phyloP scores from a whole-genome alignment of 2,797 vertebrate genomes.

The Otolemur crassicaudatus region DNA sequence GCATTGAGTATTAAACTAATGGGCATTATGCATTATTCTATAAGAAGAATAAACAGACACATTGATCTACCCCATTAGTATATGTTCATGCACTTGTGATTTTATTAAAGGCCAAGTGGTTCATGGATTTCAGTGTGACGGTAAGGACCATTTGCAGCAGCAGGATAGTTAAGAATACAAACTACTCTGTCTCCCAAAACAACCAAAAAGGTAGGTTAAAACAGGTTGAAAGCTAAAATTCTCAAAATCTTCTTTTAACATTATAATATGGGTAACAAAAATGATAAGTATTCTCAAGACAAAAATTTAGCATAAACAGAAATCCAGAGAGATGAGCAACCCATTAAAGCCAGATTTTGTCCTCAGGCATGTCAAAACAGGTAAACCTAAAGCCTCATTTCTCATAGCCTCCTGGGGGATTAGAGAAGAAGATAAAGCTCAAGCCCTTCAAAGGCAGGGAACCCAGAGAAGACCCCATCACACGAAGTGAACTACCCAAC shows the following conservation, averaged over 20 bases:
- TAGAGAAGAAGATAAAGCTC: not conserved
- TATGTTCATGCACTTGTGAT: not conserved
- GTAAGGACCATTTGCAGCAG: slow-evolving; percentile 22
- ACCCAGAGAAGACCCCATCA: not conserved
- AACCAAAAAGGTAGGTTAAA: not conserved
- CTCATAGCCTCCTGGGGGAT: not conserved
- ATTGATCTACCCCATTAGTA: not conserved
- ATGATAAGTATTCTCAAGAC: not conserved
- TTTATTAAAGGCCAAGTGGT: slow-evolving; percentile 3
- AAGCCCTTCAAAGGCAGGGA: not conserved
- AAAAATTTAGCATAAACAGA: slow-evolving; percentile 39
- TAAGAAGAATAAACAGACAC: slow-evolving; percentile 40
- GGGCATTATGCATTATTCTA: not conserved
- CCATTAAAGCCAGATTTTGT: not conserved
- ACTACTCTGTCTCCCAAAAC: not conserved
- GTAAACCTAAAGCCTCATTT: not conserved
- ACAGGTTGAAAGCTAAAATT: not conserved
- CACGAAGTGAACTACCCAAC: not conserved
- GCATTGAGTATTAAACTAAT: slow-evolving; percentile 2
- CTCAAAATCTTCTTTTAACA: slow-evolving; percentile 11
- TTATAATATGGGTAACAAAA: slow-evolving; percentile 14
- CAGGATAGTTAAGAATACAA: not conserved
- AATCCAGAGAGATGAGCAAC: slow-evolving; percentile 52
- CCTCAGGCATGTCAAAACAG: not conserved
- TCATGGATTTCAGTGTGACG: not conserved